Evolutionary conservation across 2,797 vertebrate genomes (phyloP), one percentile per base, ranked within the genome.

Genomic region (Odontamblyopus lacepedii): DNA sequence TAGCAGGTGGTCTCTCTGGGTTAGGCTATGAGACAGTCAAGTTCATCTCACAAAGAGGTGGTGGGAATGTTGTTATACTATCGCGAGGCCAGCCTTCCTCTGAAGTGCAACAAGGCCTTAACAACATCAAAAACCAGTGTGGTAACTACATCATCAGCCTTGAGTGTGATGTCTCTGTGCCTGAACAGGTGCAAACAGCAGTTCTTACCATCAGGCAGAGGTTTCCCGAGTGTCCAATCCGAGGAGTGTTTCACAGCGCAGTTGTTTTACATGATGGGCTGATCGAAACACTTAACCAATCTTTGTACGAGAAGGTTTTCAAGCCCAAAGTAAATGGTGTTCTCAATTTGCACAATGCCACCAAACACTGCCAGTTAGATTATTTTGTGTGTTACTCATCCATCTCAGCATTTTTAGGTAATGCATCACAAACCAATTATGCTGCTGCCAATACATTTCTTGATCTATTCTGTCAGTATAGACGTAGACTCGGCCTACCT

Each of bases 321-420:
- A 93, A 83, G 70, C 95, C 96, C 16, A 96, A 96, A 92, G 91
- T 97, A 18, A 94, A 91, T 12, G 96, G 95, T 27, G 95, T 76
- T 1, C 51, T 97, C 57, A 96, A 96, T 88, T 93, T 97, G 73
- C 95, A 96, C 51, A 63, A 78, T 70, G 92, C 94, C 71, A 96
- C 95, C 59, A 82, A 77, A 71, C 80, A 88, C 60, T 92, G 92
- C 57, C 70, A 92, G 13, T 83, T 96, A 19, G 95, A 96, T 87
- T 95, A 95, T 79, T 96, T 96, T 92, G 95, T 96, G 44, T 96
- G 95, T 75, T 96, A 94, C 77, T 97, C 96, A 12, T 97, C 95
- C 13, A 82, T 96, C 66, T 78, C 96, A 35, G 94, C 95, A 63
- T 96, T 96, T 66, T 77, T 96, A 32, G 95, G 96, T 71, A 96